Evolutionary conservation across 2,113 vertebrate species (phyloP).

Genomic region (Sebastes fasciatus): DNA sequence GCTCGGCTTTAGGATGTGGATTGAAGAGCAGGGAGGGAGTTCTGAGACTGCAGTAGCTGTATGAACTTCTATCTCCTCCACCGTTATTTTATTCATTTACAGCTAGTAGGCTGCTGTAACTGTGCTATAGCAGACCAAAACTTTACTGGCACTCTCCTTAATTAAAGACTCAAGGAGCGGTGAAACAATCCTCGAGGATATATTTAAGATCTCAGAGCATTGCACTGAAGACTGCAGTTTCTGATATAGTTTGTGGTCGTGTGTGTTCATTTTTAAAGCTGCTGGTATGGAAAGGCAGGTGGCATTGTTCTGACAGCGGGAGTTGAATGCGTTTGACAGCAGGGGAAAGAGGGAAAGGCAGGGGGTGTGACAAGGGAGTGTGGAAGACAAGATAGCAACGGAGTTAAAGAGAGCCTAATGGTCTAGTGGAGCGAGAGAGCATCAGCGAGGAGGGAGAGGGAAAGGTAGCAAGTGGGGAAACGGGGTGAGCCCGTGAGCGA

Average conservation of each 20-base stretch:
- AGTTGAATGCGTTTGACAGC: constrained; percentile 58
- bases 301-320: constrained; percentile 51
- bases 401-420: constrained; percentile 65
- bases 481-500: constrained; percentile 34
- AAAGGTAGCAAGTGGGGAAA: constrained; percentile 43
- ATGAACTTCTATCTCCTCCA: constrained; percentile 40
- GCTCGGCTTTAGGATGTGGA: constrained; percentile 55
- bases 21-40: constrained; percentile 15
- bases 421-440: constrained; percentile 62
- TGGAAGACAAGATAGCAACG: constrained; percentile 48
- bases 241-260: background rate
- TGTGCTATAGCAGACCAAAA: background rate
- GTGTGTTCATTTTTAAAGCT: constrained; percentile 21
- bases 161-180: constrained; percentile 11
- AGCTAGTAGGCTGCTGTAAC: background rate
- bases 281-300: constrained; percentile 41
- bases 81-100: constrained; percentile 27
- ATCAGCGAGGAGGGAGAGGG: constrained; percentile 29
- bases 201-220: constrained; percentile 1
- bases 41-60: constrained; percentile 44
- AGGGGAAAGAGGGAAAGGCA: constrained; percentile 50
- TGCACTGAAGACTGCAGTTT: background rate
- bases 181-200: background rate
- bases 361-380: constrained; percentile 40
- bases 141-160: background rate